These are phyloP conservation scores for Odontamblyopus lacepedii DNA, from an alignment of 2,797 vertebrate species.

Conservation along the genomic window DNA sequence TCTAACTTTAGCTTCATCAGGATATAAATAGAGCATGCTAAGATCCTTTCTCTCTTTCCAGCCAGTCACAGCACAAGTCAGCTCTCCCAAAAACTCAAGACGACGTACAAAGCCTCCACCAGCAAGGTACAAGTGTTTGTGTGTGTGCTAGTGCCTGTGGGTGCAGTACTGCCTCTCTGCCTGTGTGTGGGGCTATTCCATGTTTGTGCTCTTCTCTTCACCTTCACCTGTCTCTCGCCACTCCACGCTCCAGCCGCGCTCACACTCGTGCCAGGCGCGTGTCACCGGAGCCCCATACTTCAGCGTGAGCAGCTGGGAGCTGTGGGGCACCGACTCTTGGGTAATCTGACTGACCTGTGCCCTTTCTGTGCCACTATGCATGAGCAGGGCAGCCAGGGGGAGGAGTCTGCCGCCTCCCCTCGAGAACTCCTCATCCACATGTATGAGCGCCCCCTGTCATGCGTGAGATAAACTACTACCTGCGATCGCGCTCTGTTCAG, in stretches of 20 bases:
- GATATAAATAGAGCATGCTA: no score
- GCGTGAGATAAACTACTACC: constrained; percentile 49
- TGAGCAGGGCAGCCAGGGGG: constrained; percentile 71
- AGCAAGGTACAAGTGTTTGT: constrained; percentile 88
- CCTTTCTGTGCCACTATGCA: constrained; percentile 71
- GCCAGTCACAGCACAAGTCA: constrained; percentile 98
- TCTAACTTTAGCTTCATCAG: no score
- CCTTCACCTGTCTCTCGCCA: constrained; percentile 38
- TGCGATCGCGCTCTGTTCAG: constrained; percentile 9
- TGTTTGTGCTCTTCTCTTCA: not conserved
- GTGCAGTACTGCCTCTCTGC: not conserved
- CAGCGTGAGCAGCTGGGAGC: constrained; percentile 84
- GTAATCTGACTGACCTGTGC: constrained; percentile 73
- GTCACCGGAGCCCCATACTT: constrained; percentile 81
- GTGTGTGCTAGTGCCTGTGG: not conserved
- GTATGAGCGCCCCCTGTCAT: constrained; percentile 57
- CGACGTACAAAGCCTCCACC: constrained; percentile 98
- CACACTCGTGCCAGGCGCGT: constrained; percentile 79
- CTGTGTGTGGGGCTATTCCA: not conserved
- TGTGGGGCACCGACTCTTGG: constrained; percentile 86
- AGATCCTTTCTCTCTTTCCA: constrained; percentile 52
- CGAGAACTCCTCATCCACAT: constrained; percentile 76
- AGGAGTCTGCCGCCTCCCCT: constrained; percentile 58
- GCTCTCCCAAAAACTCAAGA: constrained; percentile 98
- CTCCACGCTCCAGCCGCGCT: constrained; percentile 70